These are phyloP conservation scores for Idaea dimidiata DNA, from an alignment of 2,888 invertebrate species.

Conservation along the genomic window DNA sequence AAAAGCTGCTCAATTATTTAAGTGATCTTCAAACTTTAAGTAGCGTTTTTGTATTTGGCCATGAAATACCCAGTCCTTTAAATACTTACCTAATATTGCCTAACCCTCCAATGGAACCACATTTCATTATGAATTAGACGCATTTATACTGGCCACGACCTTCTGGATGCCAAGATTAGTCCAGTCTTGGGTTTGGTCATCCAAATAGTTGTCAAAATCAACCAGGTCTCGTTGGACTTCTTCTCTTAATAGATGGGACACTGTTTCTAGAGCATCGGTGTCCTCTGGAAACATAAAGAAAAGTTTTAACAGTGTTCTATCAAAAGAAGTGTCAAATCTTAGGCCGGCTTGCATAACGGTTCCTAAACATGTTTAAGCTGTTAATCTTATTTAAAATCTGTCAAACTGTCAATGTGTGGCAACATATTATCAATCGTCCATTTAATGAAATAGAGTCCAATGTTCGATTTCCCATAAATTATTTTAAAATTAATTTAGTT, in stretches of 20 bases:
- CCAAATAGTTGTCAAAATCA: slow-evolving; percentile 98
- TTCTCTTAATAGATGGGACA: slow-evolving; percentile 86
- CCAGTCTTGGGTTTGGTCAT: slow-evolving; percentile 95
- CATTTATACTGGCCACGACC: slow-evolving; percentile 59
- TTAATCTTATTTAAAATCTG: no score
- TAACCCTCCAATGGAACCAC: background rate
- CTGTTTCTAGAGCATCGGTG: slow-evolving; percentile 80
- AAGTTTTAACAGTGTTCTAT: background rate
- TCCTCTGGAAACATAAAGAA: slow-evolving; percentile 53
- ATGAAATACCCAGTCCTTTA: slow-evolving; percentile 3
- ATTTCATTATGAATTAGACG: slow-evolving; percentile 24
- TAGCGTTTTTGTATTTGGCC: no score
- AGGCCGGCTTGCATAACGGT: no score
- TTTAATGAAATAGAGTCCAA: no score
- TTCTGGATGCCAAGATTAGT: slow-evolving; percentile 84
- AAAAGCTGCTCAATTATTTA: no score
- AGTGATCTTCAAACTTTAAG: no score
- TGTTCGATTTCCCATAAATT: no score
- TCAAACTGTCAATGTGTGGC: no score
- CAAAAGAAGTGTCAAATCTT: no score
- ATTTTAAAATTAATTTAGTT: no score
- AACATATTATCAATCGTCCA: no score
- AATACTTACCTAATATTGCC: slow-evolving; percentile 14
- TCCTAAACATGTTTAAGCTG: no score
- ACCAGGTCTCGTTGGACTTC: slow-evolving; percentile 89